Conservation (phyloP, 2,888 invertebrate species). For the Cabera pusaria region DNA sequence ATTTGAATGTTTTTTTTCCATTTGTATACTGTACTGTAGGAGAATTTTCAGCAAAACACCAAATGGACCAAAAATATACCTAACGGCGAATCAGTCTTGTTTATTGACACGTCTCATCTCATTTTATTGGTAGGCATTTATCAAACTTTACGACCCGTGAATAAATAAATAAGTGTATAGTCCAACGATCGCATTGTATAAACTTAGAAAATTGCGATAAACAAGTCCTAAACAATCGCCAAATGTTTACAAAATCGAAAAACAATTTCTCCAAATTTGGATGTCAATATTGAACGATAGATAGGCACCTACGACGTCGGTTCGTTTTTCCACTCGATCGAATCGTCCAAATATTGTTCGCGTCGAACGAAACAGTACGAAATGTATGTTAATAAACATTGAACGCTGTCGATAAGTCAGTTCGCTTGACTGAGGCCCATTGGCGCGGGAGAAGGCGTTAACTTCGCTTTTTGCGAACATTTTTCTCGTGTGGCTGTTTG, state of each 20-base stretch:
- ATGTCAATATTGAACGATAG: conserved; percentile 36
- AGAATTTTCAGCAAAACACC: too few species aligned
- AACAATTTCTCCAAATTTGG: conserved; percentile 25
- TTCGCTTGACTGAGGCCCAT: conserved; percentile 39
- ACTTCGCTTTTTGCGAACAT: conserved; percentile 22
- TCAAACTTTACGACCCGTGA: neutral
- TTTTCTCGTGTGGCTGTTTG: conserved; percentile 17
- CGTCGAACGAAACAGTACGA: conserved; percentile 31
- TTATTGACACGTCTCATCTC: too few species aligned
- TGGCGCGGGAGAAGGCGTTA: conserved; percentile 32
- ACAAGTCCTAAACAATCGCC: conserved; percentile 17
- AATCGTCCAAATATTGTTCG: conserved; percentile 40
- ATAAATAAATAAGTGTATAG: conserved; percentile 7
- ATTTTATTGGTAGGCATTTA: too few species aligned
- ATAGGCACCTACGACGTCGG: conserved; percentile 35
- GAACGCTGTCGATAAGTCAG: conserved; percentile 37
- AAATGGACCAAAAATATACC: too few species aligned
- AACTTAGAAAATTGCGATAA: conserved; percentile 11
- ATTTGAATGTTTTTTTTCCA: too few species aligned
- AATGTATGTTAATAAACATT: conserved; percentile 36
- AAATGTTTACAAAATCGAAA: conserved; percentile 30
- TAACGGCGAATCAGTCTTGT: too few species aligned
- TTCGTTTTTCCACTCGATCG: conserved; percentile 41
- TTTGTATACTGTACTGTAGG: too few species aligned
- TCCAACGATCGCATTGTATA: conserved; percentile 2